Percentiles rank a stretch among this genome's conserved stretches.
phyloP scores from a whole-genome alignment of 2,113 vertebrate genomes.

The Perognathus longimembris region DNA sequence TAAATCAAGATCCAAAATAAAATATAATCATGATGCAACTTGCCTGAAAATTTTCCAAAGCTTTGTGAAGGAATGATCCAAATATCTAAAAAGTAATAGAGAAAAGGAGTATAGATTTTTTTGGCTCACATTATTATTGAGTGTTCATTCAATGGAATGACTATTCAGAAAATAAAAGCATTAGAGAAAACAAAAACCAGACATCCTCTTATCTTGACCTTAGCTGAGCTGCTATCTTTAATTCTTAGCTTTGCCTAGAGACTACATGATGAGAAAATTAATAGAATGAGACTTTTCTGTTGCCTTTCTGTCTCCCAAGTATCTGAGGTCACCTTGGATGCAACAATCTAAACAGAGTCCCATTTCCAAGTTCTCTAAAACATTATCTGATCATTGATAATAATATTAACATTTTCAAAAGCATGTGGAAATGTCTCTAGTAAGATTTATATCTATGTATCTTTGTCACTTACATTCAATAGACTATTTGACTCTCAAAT shows the following conservation, averaged over 20 bases:
- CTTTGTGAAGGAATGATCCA: neutral
- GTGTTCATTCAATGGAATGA: neutral
- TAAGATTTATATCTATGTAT: neutral
- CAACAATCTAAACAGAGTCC: neutral
- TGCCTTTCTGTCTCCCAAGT: neutral
- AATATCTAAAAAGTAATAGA: neutral
- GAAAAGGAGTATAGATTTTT: neutral
- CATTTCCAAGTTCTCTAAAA: neutral
- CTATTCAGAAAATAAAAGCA: neutral
- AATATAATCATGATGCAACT: neutral
- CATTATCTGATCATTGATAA: neutral
- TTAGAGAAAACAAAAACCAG: neutral
- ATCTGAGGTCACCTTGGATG: neutral
- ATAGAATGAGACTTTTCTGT: neutral
- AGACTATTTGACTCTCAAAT: neutral
- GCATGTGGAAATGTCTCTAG: neutral
- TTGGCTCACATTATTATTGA: neutral
- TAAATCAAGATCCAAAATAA: neutral
- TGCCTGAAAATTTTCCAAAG: neutral
- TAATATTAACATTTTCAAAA: neutral
- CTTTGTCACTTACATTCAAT: neutral
- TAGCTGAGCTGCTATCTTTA: neutral
- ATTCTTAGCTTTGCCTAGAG: neutral
- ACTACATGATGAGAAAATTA: neutral
- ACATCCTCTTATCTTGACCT: neutral